Evolutionary conservation across 2,888 invertebrate genomes (phyloP).

Genomic region (Pantelozetes paolii): DNA sequence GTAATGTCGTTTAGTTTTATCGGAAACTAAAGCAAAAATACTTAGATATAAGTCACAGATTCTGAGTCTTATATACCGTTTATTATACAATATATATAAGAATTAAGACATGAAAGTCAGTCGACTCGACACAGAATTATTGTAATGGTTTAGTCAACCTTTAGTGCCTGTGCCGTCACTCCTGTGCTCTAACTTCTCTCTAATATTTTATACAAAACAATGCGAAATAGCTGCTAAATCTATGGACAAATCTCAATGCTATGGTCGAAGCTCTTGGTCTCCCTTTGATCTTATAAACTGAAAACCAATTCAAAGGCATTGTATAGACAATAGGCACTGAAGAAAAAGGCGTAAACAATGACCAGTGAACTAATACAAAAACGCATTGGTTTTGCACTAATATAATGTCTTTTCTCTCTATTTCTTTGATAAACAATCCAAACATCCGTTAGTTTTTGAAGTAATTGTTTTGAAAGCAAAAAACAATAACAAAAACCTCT

Average conservation of each 20-base stretch:
- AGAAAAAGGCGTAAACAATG: not conserved
- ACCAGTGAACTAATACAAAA: not conserved
- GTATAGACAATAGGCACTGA: not conserved
- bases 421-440: not conserved
- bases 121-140: constrained; percentile 13
- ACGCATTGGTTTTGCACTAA: not conserved
- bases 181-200: not conserved
- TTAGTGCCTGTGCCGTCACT: not conserved
- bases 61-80: constrained; percentile 12
- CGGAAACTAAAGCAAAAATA: constrained; percentile 17
- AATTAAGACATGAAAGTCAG: constrained; percentile 36
- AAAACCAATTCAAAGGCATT: not conserved
- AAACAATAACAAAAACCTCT: too few species aligned
- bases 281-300: not conserved
- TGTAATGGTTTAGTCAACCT: constrained; percentile 24
- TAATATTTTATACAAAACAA: too few species aligned
- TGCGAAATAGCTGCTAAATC: too few species aligned
- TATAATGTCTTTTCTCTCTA: not conserved
- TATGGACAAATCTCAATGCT: too few species aligned
- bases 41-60: constrained; percentile 22
- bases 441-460: not conserved
- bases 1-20: constrained; percentile 13
- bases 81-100: not conserved
- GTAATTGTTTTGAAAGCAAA: not conserved
- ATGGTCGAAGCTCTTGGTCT: too few species aligned